phyloP scores from a whole-genome alignment of 2,888 invertebrate genomes.

The Graphium colonna region DNA sequence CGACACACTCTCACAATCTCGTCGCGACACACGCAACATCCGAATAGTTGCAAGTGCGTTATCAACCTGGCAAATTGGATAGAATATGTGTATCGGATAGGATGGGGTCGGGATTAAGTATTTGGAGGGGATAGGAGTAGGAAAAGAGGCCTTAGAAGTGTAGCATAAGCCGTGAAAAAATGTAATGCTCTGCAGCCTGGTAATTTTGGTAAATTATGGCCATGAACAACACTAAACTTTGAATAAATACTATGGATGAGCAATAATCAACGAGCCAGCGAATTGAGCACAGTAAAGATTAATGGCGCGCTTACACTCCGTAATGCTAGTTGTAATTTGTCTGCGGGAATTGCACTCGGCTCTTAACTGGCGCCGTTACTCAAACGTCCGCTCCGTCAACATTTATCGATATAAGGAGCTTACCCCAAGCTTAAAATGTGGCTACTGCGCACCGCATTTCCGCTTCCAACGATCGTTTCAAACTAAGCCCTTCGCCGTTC shows the following conservation, averaged over 20 bases:
- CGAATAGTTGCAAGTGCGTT: too few species aligned
- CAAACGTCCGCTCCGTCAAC: neutral
- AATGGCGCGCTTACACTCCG: constrained; percentile 2
- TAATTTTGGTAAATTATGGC: too few species aligned
- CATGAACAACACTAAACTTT: too few species aligned
- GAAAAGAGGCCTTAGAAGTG: too few species aligned
- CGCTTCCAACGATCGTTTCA: neutral
- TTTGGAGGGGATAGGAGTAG: too few species aligned
- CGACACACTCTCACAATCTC: too few species aligned
- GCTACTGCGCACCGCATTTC: neutral
- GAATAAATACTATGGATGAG: neutral
- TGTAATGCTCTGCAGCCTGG: too few species aligned
- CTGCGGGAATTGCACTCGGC: constrained; percentile 3
- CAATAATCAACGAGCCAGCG: neutral
- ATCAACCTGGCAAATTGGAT: too few species aligned
- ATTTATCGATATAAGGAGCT: constrained; percentile 14
- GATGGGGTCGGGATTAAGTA: too few species aligned
- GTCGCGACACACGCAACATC: too few species aligned
- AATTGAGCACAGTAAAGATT: neutral
- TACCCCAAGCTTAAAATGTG: constrained; percentile 3
- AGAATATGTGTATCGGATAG: too few species aligned
- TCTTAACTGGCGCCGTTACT: constrained; percentile 10
- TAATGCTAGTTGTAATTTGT: constrained; percentile 11
- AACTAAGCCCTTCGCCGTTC: neutral
- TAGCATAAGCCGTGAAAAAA: too few species aligned